These are phyloP conservation scores for Drosophila takahashii DNA, from an alignment of 1,140 invertebrate genomes.

Conservation along the genomic window DNA sequence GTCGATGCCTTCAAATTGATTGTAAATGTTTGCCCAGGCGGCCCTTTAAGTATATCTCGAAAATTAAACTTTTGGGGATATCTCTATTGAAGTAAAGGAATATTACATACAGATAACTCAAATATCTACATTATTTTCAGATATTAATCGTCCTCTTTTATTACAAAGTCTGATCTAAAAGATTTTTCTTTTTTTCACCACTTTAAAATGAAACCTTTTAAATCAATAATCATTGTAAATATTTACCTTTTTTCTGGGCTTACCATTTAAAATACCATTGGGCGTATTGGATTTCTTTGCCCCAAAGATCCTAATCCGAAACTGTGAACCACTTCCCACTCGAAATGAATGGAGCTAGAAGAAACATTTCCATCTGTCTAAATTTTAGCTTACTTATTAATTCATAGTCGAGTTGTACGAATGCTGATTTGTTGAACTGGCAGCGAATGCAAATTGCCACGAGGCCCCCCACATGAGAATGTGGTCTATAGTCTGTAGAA, in stretches of 20 bases:
- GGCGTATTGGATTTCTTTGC: background rate
- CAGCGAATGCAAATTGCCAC: conserved; percentile 65
- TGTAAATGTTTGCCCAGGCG: conserved; percentile 66
- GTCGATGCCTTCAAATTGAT: conserved; percentile 66
- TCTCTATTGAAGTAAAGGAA: background rate
- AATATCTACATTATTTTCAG: too few relatives aligned
- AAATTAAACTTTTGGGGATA: background rate
- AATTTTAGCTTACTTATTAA: conserved; percentile 48
- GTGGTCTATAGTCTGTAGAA: background rate
- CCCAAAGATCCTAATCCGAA: background rate
- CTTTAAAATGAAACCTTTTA: too few relatives aligned
- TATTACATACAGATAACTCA: too few relatives aligned
- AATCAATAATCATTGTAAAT: too few relatives aligned
- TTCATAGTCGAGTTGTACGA: conserved; percentile 55
- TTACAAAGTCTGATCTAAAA: too few relatives aligned
- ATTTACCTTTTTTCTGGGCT: too few relatives aligned
- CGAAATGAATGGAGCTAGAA: conserved; percentile 8
- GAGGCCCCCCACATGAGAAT: conserved; percentile 31
- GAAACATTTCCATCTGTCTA: conserved; percentile 12
- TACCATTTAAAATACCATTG: background rate
- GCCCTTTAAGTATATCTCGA: conserved; percentile 4
- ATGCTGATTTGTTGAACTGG: conserved; percentile 60
- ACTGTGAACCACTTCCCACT: conserved; percentile 1
- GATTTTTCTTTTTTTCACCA: too few relatives aligned
- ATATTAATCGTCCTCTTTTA: too few relatives aligned